Percentiles rank a stretch among this genome's conserved stretches.
Evolutionary conservation across 2,113 vertebrate species (phyloP).

Genomic region (Puma concolor): DNA sequence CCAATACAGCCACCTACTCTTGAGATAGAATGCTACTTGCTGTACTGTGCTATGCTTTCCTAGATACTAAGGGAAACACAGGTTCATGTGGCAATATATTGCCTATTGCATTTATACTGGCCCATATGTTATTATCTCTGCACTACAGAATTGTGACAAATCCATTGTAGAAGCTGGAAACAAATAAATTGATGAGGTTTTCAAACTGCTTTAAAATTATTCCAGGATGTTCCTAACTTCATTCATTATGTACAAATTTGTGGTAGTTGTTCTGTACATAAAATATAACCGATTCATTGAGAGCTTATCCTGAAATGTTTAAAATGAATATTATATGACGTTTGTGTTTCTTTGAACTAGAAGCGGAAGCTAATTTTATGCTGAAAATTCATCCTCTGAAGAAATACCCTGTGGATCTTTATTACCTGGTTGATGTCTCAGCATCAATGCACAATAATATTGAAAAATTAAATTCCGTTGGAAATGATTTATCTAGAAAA

Average conservation of each 20-base stretch:
- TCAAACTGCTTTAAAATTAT: slow-evolving; percentile 7
- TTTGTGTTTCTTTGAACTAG: slow-evolving; percentile 85
- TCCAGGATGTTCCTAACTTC: not conserved
- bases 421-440: slow-evolving; percentile 98
- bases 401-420: slow-evolving; percentile 97
- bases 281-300: not conserved
- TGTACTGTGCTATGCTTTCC: not conserved
- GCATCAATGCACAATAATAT: slow-evolving; percentile 98
- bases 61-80: not conserved
- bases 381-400: slow-evolving; percentile 93
- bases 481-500: slow-evolving; percentile 93
- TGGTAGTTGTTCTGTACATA: not conserved
- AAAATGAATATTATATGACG: slow-evolving; percentile 38
- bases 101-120: not conserved
- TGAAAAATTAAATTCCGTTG: slow-evolving; percentile 94
- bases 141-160: not conserved
- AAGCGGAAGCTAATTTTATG: slow-evolving; percentile 91
- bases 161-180: not conserved
- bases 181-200: not conserved
- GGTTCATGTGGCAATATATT: not conserved
- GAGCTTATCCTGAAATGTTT: not conserved
- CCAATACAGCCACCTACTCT: not conserved
- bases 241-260: not conserved
- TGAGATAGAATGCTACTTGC: not conserved
- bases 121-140: not conserved